Percentiles rank a stretch among this genome's conserved stretches.
These are phyloP conservation scores for Potamilus streckersoni DNA, from an alignment of 1,140 invertebrate genomes.

Conservation along the genomic window DNA sequence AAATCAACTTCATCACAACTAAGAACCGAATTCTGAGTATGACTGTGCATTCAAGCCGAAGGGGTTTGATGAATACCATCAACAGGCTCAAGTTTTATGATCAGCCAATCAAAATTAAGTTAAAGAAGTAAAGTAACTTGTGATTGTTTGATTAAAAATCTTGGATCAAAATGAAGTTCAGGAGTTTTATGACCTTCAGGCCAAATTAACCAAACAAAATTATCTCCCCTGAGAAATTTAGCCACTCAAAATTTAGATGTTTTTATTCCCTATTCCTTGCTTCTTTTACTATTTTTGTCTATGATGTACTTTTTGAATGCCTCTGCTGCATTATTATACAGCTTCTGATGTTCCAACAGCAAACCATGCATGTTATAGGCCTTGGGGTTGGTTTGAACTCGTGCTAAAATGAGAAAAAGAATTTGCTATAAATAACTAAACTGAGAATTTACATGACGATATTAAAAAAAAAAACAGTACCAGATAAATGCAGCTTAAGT, in stretches of 20 bases:
- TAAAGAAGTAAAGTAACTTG: not conserved
- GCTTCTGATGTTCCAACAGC: conserved; percentile 79
- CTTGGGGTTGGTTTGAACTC: conserved; percentile 73
- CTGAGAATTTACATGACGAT: too few species aligned
- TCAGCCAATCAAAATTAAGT: too few species aligned
- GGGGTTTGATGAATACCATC: too few species aligned
- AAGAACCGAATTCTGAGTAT: too few species aligned
- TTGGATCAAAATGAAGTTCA: not conserved
- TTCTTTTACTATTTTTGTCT: not conserved
- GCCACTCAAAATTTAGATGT: not conserved
- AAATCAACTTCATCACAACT: too few species aligned
- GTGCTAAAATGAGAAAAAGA: conserved; percentile 67
- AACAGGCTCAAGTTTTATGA: too few species aligned
- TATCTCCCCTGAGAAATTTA: not conserved
- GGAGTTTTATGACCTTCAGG: not conserved
- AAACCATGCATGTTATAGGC: conserved; percentile 84
- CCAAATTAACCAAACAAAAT: not conserved
- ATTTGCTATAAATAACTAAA: not conserved
- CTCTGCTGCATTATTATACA: conserved; percentile 74
- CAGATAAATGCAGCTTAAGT: too few species aligned
- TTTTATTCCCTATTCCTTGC: not conserved
- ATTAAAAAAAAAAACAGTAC: too few species aligned
- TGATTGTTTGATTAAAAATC: not conserved
- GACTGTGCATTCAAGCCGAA: too few species aligned
- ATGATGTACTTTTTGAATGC: conserved; percentile 71